Evolutionary conservation across 2,888 invertebrate genomes (phyloP).

Genomic region (Copidosoma aretas): DNA sequence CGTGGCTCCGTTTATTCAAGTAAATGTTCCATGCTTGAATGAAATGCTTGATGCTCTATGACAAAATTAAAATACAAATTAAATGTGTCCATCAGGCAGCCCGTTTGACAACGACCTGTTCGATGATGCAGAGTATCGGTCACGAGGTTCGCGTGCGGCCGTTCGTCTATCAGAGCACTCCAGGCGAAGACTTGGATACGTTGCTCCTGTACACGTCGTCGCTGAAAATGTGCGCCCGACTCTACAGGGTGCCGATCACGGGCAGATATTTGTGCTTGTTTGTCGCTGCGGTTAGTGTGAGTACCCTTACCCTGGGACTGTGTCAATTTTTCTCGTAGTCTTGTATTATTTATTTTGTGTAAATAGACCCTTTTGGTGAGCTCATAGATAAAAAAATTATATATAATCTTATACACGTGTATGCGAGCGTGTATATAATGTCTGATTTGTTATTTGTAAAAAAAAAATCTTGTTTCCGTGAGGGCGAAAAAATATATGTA

Average conservation of each 20-base stretch:
- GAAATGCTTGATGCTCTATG: too few relatives aligned
- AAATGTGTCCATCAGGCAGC: conserved; percentile 70
- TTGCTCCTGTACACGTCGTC: conserved; percentile 79
- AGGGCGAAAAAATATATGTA: too few relatives aligned
- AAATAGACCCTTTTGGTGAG: too few relatives aligned
- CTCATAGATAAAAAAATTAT: too few relatives aligned
- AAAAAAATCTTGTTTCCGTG: too few relatives aligned
- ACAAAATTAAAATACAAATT: not conserved
- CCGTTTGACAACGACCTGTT: conserved; percentile 75
- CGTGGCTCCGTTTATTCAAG: conserved; percentile 75
- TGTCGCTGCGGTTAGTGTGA: conserved; percentile 68
- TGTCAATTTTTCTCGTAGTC: conserved; percentile 68
- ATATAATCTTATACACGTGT: too few relatives aligned
- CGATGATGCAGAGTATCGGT: conserved; percentile 75
- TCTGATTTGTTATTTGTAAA: too few relatives aligned
- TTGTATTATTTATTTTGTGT: too few relatives aligned
- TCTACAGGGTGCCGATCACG: conserved; percentile 77
- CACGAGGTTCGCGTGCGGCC: conserved; percentile 81
- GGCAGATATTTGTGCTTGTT: conserved; percentile 73
- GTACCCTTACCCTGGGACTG: conserved; percentile 75
- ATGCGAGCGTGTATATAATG: too few relatives aligned
- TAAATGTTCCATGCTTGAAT: conserved; percentile 48
- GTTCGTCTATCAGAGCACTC: conserved; percentile 80
- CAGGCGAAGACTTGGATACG: conserved; percentile 77
- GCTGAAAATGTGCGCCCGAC: conserved; percentile 75